phyloP scores from a whole-genome alignment of 1,140 invertebrate genomes.

The Ruditapes philippinarum region DNA sequence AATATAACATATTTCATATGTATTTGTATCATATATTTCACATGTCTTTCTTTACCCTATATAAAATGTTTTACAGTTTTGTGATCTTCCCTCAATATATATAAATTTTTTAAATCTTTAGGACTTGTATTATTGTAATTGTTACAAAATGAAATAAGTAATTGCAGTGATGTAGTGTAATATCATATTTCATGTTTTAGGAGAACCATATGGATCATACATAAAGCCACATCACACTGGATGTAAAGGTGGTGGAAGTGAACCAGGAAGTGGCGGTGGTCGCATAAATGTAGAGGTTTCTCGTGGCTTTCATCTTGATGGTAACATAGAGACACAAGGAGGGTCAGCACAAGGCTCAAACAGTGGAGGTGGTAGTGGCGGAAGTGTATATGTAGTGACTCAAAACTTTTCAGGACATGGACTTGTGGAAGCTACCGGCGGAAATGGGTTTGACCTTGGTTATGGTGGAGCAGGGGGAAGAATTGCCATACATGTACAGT shows the following conservation, averaged over 20 bases:
- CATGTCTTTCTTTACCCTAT: too few relatives aligned
- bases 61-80: too few relatives aligned
- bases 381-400: slow-evolving; percentile 75
- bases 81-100: too few relatives aligned
- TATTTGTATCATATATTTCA: too few relatives aligned
- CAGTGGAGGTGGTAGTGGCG: slow-evolving; percentile 80
- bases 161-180: too few relatives aligned
- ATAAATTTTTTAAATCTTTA: too few relatives aligned
- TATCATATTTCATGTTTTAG: too few relatives aligned
- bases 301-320: slow-evolving; percentile 76
- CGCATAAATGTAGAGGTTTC: slow-evolving; percentile 73
- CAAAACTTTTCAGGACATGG: slow-evolving; percentile 81
- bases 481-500: slow-evolving; percentile 74
- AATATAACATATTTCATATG: too few relatives aligned
- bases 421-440: slow-evolving; percentile 70
- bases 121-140: too few relatives aligned
- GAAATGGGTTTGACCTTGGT: slow-evolving; percentile 66
- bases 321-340: slow-evolving; percentile 70
- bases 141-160: too few relatives aligned
- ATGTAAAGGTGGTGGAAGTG: slow-evolving; percentile 73
- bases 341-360: slow-evolving; percentile 59
- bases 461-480: slow-evolving; percentile 78
- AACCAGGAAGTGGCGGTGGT: slow-evolving; percentile 74
- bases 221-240: slow-evolving; percentile 72
- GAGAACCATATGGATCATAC: slow-evolving; percentile 75